Percentiles rank a stretch among this genome's conserved stretches.
phyloP scores from a whole-genome alignment of 1,140 invertebrate species.

The Diorhabda carinulata region DNA sequence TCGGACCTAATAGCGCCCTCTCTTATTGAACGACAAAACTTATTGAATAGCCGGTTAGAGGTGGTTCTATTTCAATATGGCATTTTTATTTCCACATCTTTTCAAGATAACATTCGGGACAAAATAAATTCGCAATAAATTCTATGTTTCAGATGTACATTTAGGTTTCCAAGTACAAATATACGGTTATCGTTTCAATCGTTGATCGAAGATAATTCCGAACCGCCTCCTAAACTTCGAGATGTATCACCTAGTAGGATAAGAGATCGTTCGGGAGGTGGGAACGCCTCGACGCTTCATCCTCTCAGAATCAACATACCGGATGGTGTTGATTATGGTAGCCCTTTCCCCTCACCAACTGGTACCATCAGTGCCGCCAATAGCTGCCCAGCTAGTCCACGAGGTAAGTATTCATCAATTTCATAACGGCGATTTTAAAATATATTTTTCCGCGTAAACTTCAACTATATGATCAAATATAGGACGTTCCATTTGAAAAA shows the following conservation, averaged over 20 bases:
- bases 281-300: conserved; percentile 52
- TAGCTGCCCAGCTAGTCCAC: conserved; percentile 94
- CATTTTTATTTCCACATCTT: too few species aligned
- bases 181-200: conserved; percentile 93
- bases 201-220: conserved; percentile 67
- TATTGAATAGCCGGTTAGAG: too few species aligned
- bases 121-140: neutral
- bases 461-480: too few species aligned
- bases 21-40: too few species aligned
- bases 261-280: conserved; percentile 44
- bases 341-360: conserved; percentile 91
- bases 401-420: conserved; percentile 50
- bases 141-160: conserved; percentile 73
- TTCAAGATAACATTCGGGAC: neutral
- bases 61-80: too few species aligned
- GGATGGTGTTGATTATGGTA: conserved; percentile 67
- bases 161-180: conserved; percentile 95
- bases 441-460: too few species aligned
- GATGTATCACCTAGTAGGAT: conserved; percentile 47
- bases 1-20: too few species aligned
- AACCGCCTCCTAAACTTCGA: conserved; percentile 40
- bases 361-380: conserved; percentile 87
- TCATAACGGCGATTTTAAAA: too few species aligned
- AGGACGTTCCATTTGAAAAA: too few species aligned
- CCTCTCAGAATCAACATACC: conserved; percentile 87